Percentiles rank a stretch among this genome's conserved stretches.
Conservation (phyloP, 2,113 vertebrate genomes). For the Sialia sialis region DNA sequence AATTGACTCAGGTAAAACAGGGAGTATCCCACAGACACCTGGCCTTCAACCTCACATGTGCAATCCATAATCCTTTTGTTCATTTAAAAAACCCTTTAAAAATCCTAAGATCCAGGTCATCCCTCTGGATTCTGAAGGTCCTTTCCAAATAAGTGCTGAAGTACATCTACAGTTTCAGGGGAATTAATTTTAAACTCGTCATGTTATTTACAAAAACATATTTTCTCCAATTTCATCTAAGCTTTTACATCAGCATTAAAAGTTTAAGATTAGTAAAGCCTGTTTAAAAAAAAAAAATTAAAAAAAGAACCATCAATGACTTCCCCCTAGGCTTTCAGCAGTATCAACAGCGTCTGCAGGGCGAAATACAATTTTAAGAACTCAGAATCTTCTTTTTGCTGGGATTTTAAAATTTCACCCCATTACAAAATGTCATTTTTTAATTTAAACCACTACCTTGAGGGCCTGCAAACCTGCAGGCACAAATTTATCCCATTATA, state of each 20-base stretch:
- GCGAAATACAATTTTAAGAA: background rate
- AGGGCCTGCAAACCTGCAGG: background rate
- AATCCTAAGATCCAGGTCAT: background rate
- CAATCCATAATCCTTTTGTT: background rate
- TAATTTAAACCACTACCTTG: background rate
- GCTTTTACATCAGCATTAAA: background rate
- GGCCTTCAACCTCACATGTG: background rate
- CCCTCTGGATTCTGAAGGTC: background rate
- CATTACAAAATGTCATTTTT: background rate
- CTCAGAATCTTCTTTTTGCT: background rate
- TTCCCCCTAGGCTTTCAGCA: background rate
- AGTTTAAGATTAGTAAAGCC: background rate
- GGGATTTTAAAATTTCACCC: background rate
- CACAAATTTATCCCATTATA: background rate
- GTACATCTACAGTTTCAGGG: background rate
- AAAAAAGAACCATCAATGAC: background rate
- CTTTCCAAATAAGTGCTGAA: background rate
- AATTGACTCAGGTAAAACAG: conserved; percentile 14
- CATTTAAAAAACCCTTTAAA: background rate
- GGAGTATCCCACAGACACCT: background rate
- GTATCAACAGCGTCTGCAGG: background rate
- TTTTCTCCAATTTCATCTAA: background rate
- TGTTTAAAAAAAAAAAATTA: background rate
- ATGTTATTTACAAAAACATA: background rate
- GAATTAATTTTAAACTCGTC: background rate